Conservation (phyloP, 2,797 vertebrate genomes). For the Poecilia gillii region DNA sequence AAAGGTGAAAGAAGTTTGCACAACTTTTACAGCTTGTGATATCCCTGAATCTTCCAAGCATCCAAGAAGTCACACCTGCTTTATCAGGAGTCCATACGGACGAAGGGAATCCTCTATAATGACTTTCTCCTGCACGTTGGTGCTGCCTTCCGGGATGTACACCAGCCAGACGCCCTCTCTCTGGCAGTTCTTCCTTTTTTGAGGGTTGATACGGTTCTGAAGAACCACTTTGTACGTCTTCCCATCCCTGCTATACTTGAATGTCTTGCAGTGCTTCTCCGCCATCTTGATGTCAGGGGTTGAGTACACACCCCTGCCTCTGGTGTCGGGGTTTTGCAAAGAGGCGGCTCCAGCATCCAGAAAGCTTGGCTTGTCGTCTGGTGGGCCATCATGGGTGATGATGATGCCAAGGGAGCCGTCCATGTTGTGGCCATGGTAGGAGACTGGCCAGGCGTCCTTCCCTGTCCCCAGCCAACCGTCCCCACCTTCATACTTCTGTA, state of each 20-base stretch:
- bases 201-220: slow-evolving; percentile 75
- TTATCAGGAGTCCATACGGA: slow-evolving; percentile 74
- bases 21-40: not conserved
- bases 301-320: slow-evolving; percentile 66
- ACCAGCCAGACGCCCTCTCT: slow-evolving; percentile 65
- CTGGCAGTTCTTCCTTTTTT: slow-evolving; percentile 34
- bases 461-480: slow-evolving; percentile 62
- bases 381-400: slow-evolving; percentile 9
- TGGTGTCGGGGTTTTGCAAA: not conserved
- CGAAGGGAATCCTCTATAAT: slow-evolving; percentile 66
- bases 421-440: slow-evolving; percentile 67
- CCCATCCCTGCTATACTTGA: slow-evolving; percentile 62
- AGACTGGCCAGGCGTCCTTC: slow-evolving; percentile 68
- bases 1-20: not conserved
- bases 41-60: not conserved
- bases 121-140: slow-evolving; percentile 21
- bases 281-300: slow-evolving; percentile 52
- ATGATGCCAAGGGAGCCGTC: slow-evolving; percentile 67
- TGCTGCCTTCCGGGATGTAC: slow-evolving; percentile 47
- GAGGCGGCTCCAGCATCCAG: slow-evolving; percentile 29
- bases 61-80: slow-evolving; percentile 29
- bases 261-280: slow-evolving; percentile 55
- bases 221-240: slow-evolving; percentile 73
- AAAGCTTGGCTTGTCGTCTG: not conserved
- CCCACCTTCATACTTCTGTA: slow-evolving; percentile 33